Evolutionary conservation across 1,140 invertebrate genomes (phyloP), one percentile per base, ranked within the genome.

Genomic region (Brachionus rotundiformis): DNA sequence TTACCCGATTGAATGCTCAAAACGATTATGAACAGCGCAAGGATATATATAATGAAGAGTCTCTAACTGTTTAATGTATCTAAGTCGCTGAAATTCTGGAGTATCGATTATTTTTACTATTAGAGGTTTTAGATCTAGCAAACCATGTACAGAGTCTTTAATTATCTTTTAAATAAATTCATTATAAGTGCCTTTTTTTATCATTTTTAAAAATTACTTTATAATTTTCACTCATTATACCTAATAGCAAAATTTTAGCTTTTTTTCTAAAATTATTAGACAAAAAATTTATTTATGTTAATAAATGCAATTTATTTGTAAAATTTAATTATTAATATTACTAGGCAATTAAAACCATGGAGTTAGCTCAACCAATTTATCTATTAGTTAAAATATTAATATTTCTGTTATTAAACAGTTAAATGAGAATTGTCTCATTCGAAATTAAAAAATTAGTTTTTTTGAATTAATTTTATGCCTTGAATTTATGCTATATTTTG

Each of bases 1-100:
- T 87, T 84, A 91, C 90, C 91, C 91, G 59, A 92, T 84, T 44
- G 86, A 89, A 85, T 92, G 91, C 84, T 91, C 90, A 87, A 92
- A 92, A 81, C 91, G 87, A 82, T 87, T 90, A 83, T 92, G 89
- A 36, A 86, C 84, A 1, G 90, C 91, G 16, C 88, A 87, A 2
- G 91, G 91, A 83, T 89, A 92, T 3, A 92, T 90, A 82, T 87
- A 88, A 82, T 89, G 89, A 47, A 84, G 83, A n/a, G 85, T 82
- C 4, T 91, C 91, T 16, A 91, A 85, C 84, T 91, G 91, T 82
- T 90, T 91, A 10, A 92, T 83, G 83, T 87, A 85, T 39, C 91
- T 85, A 8, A 92, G 85, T 59, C 91, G 84, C 85, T 92, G 91
- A 84, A 92, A 92, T 84, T 92, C 87, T 16, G 87, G 88, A 0